Base-by-base conservation (phyloP, 1,140 invertebrate species). In the Drosophila varians region DNA sequence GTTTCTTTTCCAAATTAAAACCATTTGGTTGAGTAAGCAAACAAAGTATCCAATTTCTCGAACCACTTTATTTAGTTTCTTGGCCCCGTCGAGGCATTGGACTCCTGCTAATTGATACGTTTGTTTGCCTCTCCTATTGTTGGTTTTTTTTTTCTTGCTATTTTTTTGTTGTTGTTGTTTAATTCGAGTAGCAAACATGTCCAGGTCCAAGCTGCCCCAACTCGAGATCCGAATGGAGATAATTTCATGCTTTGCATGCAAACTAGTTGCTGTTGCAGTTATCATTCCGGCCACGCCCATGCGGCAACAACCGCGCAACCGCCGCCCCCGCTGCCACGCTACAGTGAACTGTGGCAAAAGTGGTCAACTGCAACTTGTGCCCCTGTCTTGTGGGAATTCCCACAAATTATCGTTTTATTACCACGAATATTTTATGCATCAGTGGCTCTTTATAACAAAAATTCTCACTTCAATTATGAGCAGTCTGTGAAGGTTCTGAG, bases 61-160 rank as follows among this genome's bases (percentile, higher is more conserved):
- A 8, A 36, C 58, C 12, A 12, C 47, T 53, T 36, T 45, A 38
- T 56, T 55, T 55, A 16, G 7, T 14, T 18, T 36, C 31, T 31
- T 11, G 6, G 16, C 36, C 21, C 9, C 34, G 16, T 60, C 34
- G 40, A 48, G 26, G 21, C 28, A 47, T 70, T 42, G 73, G 75
- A 51, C 54, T 69, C 34, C 45, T 55, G 56, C 66, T 80, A 80
- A 80, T 80, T 80, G 77, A 80, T 73, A 80, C 58, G 72, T 80
- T 69, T 31, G 55, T 26, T 46, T 42, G 48, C 45, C 38, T 49
- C 51, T 65, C 48, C 68, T 25, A 45, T 28, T 71, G 72, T 54
- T 71, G 42, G 61, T 9, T 11, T 1, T 11, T 11, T 34, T 48
- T 47, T 58, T 36, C 23, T 60, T n/a, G n/a, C n/a, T n/a, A n/a